Conservation (phyloP, 2,113 vertebrate genomes). For the Pao palembangensis region DNA sequence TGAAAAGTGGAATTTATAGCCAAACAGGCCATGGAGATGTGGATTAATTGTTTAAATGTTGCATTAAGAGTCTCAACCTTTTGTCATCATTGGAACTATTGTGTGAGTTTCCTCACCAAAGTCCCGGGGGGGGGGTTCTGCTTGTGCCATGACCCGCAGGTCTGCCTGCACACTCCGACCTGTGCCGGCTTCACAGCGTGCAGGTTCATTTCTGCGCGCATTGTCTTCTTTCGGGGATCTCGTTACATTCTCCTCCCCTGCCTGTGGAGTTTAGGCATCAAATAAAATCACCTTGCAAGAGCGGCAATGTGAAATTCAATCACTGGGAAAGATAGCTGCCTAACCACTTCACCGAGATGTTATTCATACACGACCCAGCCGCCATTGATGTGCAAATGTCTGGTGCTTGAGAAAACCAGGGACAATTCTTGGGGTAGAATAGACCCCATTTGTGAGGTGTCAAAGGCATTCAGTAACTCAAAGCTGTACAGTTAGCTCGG, state of each 20-base stretch:
- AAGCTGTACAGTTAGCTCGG: constrained; percentile 63
- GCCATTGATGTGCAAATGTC: constrained; percentile 70
- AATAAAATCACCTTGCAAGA: constrained; percentile 38
- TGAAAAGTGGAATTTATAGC: too few relatives aligned
- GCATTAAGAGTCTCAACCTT: constrained; percentile 15
- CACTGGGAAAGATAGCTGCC: constrained; percentile 48
- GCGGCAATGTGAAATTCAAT: constrained; percentile 39
- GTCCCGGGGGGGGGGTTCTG: constrained; percentile 34
- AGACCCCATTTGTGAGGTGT: constrained; percentile 67
- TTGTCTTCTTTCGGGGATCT: too few relatives aligned
- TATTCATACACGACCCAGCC: constrained; percentile 53
- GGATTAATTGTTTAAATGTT: constrained; percentile 16
- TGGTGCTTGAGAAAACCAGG: constrained; percentile 52
- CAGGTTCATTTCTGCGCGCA: too few relatives aligned
- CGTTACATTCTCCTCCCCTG: not conserved
- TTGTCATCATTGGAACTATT: constrained; percentile 59
- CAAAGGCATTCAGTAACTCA: constrained; percentile 54
- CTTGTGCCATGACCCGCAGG: constrained; percentile 26
- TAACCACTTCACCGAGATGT: constrained; percentile 44
- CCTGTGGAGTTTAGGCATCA: constrained; percentile 20
- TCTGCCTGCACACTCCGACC: constrained; percentile 3
- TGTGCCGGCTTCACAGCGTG: not conserved
- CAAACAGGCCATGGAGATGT: too few relatives aligned
- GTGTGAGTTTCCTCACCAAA: constrained; percentile 45
- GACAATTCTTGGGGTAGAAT: constrained; percentile 67